Base-by-base conservation (phyloP, 2,888 invertebrate genomes). In the Scaptomyza reducta region DNA sequence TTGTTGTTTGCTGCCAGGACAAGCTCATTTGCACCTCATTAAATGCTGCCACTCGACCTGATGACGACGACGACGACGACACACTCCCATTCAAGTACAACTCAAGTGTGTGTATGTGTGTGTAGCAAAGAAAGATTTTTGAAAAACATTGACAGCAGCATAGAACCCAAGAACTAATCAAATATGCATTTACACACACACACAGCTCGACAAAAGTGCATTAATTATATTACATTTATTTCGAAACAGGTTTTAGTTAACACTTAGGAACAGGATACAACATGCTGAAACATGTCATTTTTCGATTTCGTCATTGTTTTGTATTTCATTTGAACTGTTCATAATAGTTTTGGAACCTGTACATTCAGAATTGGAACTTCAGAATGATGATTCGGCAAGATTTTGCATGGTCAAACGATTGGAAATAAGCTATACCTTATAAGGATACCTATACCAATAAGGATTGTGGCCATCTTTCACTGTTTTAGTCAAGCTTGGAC, bases 1-100 rank as follows among this genome's bases (percentile, higher is more conserved):
- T 57, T 66, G 42, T 50, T 61, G 71, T 54, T 49, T 66, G 13
- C 18, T 47, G 77, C 73, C 79, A 62, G 69, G 68, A 81, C 85
- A 88, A 81, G 81, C 89, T 88, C 88, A 89, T 88, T 88, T 88
- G 87, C 88, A 89, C 87, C 88, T 88, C 89, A 88, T 88, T 88
- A 87, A 88, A 89, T 85, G 74, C 79, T 81, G 83, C 72, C 79
- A 85, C 85, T 87, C 87, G 83, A 86, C 83, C 81, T 74, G 82
- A 84, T 84, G 85, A 78, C 69, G 64, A 74, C 73, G 60, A 57
- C 54, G n/a, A n/a, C n/a, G n/a, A n/a, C n/a, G n/a, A 13, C 10
- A 7, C 27, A 27, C 27, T 27, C 6, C 29, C 47, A 9, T 6
- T 18, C 13, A 47, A 16, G 6, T 10, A 22, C 22, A 22, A 22